These are phyloP conservation scores for Fopius arisanus DNA, from an alignment of 1,140 invertebrate genomes.

Conservation along the genomic window DNA sequence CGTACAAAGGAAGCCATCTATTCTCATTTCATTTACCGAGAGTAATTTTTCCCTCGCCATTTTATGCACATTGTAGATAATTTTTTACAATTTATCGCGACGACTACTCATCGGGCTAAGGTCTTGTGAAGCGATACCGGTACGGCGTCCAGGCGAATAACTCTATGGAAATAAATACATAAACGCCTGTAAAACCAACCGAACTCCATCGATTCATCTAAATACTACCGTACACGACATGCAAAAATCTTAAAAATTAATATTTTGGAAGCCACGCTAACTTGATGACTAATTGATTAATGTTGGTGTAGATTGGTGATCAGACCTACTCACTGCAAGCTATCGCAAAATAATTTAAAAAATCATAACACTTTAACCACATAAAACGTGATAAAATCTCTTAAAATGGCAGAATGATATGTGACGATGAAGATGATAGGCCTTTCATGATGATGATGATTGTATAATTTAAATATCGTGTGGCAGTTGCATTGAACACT, in stretches of 20 bases:
- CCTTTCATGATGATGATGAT: background rate
- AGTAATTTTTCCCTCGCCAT: background rate
- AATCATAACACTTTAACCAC: too few relatives aligned
- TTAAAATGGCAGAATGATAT: background rate
- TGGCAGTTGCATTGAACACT: constrained; percentile 14
- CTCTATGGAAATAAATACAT: constrained; percentile 58
- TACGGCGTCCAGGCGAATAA: constrained; percentile 61
- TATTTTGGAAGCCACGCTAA: background rate
- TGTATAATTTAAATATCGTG: constrained; percentile 4
- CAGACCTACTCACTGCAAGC: background rate
- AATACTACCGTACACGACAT: background rate
- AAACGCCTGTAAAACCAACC: constrained; percentile 11
- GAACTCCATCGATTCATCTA: background rate
- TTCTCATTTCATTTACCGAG: too few relatives aligned
- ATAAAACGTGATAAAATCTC: too few relatives aligned
- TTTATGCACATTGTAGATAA: too few relatives aligned
- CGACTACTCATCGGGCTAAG: constrained; percentile 45
- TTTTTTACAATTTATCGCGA: background rate
- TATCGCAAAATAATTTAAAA: background rate
- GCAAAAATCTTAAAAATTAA: background rate
- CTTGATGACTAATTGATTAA: background rate
- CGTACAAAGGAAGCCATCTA: too few relatives aligned
- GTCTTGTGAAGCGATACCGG: constrained; percentile 64
- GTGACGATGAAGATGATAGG: background rate
- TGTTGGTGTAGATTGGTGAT: too few relatives aligned